Base-by-base conservation (phyloP, 2,113 vertebrate genomes). In the Sitta europaea region DNA sequence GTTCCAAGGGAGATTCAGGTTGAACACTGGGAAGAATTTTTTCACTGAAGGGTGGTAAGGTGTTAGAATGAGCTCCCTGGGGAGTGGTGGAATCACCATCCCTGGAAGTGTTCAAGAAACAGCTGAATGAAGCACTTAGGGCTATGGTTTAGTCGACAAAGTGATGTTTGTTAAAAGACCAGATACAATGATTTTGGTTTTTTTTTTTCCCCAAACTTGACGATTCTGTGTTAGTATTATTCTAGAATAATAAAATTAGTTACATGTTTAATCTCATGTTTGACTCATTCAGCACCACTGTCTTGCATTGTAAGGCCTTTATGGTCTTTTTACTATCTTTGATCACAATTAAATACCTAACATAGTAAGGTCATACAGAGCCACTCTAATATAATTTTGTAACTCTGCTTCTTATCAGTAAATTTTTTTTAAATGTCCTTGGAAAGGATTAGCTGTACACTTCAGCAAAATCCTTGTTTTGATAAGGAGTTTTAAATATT, bases 131-230 rank as follows among this genome's bases (percentile, higher is more conserved):
- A 45, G 3, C 5, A 4, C 9, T 21, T 35, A 31, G 17, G 10
- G 17, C 29, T 47, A 9, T 35, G 20, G 13, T 48, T 79, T 31
- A 29, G 11, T 42, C 6, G 3, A 10, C 21, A 42, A 54, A 48
- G 16, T 18, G 17, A 42, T 48, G 11, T 8, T 55, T 71, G 14
- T 40, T 55, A 29, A 31, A 50, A 31, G 9, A 57, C 19, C 14
- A 42, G 31, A 15, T 19, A 50, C 4, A 29, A 36, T 16, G 14
- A 48, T 42, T 47, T 63, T 3, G 11, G 11, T 1, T 0, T 27
- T 40, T 1, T 0, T 27, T 40, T 68, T 35, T 15, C 1, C 28
- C 42, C 42, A 42, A 5, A 1, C 18, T 42, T 35, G 31, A 27
- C 4, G 14, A 28, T 55, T 55, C 23, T 9, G 2, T 47, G 7